Evolutionary conservation across 2,113 vertebrate species (phyloP), one percentile per base, ranked within the genome.

Genomic region (Reinhardtius hippoglossoides): DNA sequence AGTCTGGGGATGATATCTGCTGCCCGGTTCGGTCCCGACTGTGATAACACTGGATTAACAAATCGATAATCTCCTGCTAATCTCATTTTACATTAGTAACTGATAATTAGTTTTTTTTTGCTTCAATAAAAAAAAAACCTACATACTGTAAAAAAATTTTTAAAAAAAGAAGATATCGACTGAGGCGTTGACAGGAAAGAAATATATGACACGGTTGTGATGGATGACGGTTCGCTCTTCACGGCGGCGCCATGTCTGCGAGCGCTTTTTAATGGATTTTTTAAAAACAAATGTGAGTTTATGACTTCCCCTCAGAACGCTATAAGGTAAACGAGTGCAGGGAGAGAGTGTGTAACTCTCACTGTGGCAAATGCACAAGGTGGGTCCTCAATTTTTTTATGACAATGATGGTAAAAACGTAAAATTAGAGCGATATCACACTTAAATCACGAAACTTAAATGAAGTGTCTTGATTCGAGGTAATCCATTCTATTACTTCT

Each of bases 241-340:
- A 68, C 81, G 16, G 63, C 83, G 60, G 77, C 76, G 15, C 60
- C 52, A 35, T 85, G 77, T 85, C 82, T 76, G 52, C 67, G 0
- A 73, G 81, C 81, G 68, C 15, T 74, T 88, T 85, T 82, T 85
- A 83, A 86, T 87, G 72, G 85, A 66, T 76, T 86, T 31, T 83
- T 61, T 18, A 9, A 62, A 84, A 85, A 84, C 78, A 88, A 89
- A 84, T 85, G 56, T 67, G 70, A 57, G 72, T 81, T 90, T 82
- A 88, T 85, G 61, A 73, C 72, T 88, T 83, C n/a, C n/a, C 55
- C 56, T 48, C 71, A 62, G 62, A 75, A 74, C 65, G 75, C 76
- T 76, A 18, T 18, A 81, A 76, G 35, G 82, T 70, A 74, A 85
- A 84, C 48, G 69, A 73, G 67, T 23, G 3, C 59, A 59, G 59